Base-by-base conservation (phyloP, 2,797 vertebrate genomes). In the Toxotes lorentzi region DNA sequence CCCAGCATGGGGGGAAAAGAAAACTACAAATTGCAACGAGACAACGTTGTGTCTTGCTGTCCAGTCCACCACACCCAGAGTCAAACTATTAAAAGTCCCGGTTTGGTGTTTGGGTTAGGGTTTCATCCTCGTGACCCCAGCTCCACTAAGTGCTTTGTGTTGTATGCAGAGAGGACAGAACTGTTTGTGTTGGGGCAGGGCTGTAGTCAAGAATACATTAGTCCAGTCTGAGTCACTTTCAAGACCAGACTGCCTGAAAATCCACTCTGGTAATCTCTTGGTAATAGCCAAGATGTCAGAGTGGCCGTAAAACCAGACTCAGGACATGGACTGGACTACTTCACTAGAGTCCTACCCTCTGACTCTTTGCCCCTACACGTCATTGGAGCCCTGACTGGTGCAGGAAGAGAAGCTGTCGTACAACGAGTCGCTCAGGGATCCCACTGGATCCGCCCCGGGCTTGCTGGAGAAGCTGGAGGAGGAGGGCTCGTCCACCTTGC, bases 351-450 rank as follows among this genome's bases (percentile, higher is more conserved):
- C 65, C 64, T 38, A 58, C 14, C 30, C 11, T 40, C 56, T 4
- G 17, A 1, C 51, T 34, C 32, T 47, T 24, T 4, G 23, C 81
- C 73, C 72, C 71, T 93, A 97, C 40, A 93, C 88, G 0, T 96
- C 95, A 6, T 95, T 96, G 41, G 96, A 98, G 82, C 93, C 95
- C 83, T 97, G 96, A 79, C 97, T 97, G 88, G 96, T 86, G 43
- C 96, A 97, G 8, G 97, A 97, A 71, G 97, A 97, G 93, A 97
- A 97, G 83, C 97, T 97, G 63, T 98, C 96, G 0, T 97, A 98
- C 2, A 97, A 94, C 17, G 97, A 97, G 92, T 97, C 96, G 0
- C 96, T 97, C 83, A 97, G 88, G 34, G 96, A 97, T 77, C 96
- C 96, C 64, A 90, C 81, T 7, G 95, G 93, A 79, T 97, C 96